These are phyloP conservation scores for Lasioglossum marginatum DNA, from an alignment of 2,888 invertebrate species.

Conservation along the genomic window DNA sequence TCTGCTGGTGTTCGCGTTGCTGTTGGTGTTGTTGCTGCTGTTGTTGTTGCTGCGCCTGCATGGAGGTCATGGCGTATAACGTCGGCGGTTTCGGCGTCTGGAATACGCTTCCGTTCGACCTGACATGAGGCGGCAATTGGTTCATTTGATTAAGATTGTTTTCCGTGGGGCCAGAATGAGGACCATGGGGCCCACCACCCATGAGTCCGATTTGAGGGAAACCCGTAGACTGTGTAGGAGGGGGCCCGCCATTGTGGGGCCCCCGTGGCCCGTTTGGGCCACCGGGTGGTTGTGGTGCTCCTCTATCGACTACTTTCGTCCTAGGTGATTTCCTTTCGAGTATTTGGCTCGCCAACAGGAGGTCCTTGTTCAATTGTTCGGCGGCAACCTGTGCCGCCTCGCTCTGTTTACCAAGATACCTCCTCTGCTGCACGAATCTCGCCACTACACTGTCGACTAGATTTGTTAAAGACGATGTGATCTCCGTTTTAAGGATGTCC, in stretches of 20 bases:
- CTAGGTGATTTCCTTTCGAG: slow-evolving; percentile 94
- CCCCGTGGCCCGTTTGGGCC: slow-evolving; percentile 84
- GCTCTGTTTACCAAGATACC: slow-evolving; percentile 90
- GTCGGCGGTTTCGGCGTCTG: slow-evolving; percentile 92
- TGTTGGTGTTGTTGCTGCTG: slow-evolving; percentile 84
- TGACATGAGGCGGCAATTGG: slow-evolving; percentile 87
- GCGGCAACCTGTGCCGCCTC: slow-evolving; percentile 92
- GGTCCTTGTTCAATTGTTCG: slow-evolving; percentile 94
- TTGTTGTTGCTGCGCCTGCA: slow-evolving; percentile 86
- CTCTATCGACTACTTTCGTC: slow-evolving; percentile 90
- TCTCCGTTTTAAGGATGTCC: slow-evolving; percentile 96
- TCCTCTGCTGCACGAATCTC: slow-evolving; percentile 92
- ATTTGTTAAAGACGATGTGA: slow-evolving; percentile 92
- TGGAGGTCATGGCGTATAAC: slow-evolving; percentile 84
- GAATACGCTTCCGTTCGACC: slow-evolving; percentile 91
- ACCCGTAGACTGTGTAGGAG: slow-evolving; percentile 85
- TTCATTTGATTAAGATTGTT: slow-evolving; percentile 87
- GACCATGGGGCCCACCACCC: slow-evolving; percentile 80
- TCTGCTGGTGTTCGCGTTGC: slow-evolving; percentile 78
- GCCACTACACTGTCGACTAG: slow-evolving; percentile 95
- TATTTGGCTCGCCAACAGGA: slow-evolving; percentile 92
- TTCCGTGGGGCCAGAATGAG: slow-evolving; percentile 82
- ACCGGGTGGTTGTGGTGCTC: slow-evolving; percentile 85
- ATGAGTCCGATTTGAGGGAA: slow-evolving; percentile 87
- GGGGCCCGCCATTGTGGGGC: slow-evolving; percentile 83